Conservation (phyloP, 2,888 invertebrate species). For the Sphaerophoria taeniata region DNA sequence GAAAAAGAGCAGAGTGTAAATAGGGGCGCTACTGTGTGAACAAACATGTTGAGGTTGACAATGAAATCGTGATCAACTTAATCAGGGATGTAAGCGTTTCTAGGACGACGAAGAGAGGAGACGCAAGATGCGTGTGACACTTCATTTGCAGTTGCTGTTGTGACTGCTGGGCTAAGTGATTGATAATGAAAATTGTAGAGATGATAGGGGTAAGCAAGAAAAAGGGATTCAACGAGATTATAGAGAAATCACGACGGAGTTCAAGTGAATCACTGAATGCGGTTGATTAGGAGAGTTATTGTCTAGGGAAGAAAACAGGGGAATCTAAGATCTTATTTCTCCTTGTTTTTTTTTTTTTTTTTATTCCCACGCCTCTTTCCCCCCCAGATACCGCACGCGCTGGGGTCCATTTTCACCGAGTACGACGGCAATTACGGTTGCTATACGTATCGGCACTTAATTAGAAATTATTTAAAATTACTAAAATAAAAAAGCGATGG, state of each 20-base stretch:
- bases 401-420: too few relatives aligned
- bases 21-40: slow-evolving; percentile 47
- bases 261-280: neutral
- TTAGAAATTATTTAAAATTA: too few relatives aligned
- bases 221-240: slow-evolving; percentile 25
- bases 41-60: slow-evolving; percentile 17
- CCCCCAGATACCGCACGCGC: too few relatives aligned
- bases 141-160: slow-evolving; percentile 65
- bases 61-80: slow-evolving; percentile 42
- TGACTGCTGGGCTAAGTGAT: slow-evolving; percentile 50
- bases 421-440: too few relatives aligned
- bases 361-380: too few relatives aligned
- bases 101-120: neutral
- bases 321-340: too few relatives aligned
- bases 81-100: neutral
- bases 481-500: too few relatives aligned
- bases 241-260: slow-evolving; percentile 11
- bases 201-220: slow-evolving; percentile 64
- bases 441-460: too few relatives aligned
- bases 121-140: slow-evolving; percentile 40
- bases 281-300: too few relatives aligned
- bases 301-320: too few relatives aligned
- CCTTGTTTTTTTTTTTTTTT: too few relatives aligned
- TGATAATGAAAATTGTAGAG: slow-evolving; percentile 30
- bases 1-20: neutral